Percentiles rank a stretch among this genome's conserved stretches.
Conservation (phyloP, 2,888 invertebrate genomes). For the Venusia cambrica region DNA sequence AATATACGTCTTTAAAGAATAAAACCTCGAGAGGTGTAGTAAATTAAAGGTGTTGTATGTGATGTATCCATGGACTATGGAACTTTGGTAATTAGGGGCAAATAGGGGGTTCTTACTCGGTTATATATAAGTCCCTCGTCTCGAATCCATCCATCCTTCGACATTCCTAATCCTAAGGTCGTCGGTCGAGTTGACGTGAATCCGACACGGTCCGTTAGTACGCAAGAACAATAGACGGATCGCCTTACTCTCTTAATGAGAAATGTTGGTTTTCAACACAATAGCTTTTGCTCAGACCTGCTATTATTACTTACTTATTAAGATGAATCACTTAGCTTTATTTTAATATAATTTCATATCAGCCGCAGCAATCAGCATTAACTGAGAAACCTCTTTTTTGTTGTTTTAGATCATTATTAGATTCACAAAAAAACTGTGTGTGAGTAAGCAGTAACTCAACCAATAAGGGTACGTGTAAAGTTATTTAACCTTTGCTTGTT, state of each 20-base stretch:
- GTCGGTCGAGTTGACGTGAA: constrained; percentile 67
- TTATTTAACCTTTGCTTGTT: no score
- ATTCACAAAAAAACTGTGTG: no score
- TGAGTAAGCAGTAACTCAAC: no score
- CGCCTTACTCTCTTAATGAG: constrained; percentile 73
- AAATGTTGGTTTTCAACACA: constrained; percentile 77
- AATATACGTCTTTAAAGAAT: no score
- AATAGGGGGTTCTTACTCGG: no score
- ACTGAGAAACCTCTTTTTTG: constrained; percentile 28
- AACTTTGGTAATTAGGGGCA: no score
- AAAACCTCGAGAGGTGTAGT: no score
- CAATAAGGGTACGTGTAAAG: no score
- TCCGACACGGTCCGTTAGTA: constrained; percentile 75
- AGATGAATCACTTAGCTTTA: constrained; percentile 46
- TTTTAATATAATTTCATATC: constrained; percentile 41
- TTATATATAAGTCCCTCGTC: constrained; percentile 16
- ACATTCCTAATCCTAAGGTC: constrained; percentile 58
- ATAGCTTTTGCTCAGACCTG: constrained; percentile 63
- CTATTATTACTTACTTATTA: constrained; percentile 67
- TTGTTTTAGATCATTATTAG: no score
- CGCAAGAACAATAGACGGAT: constrained; percentile 72
- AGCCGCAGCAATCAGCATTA: constrained; percentile 35
- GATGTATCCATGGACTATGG: no score
- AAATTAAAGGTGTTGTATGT: no score
- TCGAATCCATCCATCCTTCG: no score